A percentile compares a stretch with the other conserved stretches of the same genome.
These are phyloP conservation scores for Dendrolimus kikuchii DNA, from an alignment of 1,140 invertebrate genomes.

Conservation along the genomic window DNA sequence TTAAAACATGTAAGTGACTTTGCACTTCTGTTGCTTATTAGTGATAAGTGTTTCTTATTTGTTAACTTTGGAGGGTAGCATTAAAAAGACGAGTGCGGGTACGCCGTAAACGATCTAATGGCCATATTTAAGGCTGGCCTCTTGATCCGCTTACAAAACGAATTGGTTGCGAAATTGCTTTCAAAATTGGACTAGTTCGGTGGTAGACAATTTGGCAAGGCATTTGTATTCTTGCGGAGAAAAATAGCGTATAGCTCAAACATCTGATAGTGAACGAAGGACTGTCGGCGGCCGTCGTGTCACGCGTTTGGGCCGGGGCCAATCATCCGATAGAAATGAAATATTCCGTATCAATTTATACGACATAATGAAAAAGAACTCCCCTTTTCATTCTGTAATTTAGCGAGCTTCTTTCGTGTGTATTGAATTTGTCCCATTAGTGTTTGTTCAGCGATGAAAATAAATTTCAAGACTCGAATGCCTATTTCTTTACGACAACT, in stretches of 20 bases:
- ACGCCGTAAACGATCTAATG: constrained; percentile 46
- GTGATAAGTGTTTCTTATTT: constrained; percentile 25
- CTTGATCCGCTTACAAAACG: constrained; percentile 66
- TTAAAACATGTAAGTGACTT: too few species aligned
- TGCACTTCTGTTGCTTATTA: neutral
- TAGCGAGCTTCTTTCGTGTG: constrained; percentile 10
- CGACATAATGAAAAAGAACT: constrained; percentile 30
- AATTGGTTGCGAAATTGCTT: constrained; percentile 69
- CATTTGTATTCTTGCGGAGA: constrained; percentile 69
- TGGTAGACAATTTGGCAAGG: constrained; percentile 69
- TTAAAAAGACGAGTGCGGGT: constrained; percentile 36
- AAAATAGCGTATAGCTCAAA: constrained; percentile 63
- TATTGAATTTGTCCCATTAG: constrained; percentile 5
- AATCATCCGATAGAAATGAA: constrained; percentile 57
- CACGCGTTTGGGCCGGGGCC: constrained; percentile 49
- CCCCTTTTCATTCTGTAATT: constrained; percentile 24
- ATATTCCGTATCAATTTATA: constrained; percentile 37
- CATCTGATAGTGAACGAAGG: constrained; percentile 59
- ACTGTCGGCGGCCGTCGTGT: constrained; percentile 39
- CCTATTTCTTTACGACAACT: too few species aligned
- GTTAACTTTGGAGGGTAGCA: constrained; percentile 22
- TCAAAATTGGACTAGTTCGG: constrained; percentile 68
- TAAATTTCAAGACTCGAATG: too few species aligned
- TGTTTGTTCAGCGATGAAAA: too few species aligned
- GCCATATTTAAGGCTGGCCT: constrained; percentile 60